Base-by-base conservation (phyloP, 2,888 invertebrate genomes). In the Drosophila meridionalis region DNA sequence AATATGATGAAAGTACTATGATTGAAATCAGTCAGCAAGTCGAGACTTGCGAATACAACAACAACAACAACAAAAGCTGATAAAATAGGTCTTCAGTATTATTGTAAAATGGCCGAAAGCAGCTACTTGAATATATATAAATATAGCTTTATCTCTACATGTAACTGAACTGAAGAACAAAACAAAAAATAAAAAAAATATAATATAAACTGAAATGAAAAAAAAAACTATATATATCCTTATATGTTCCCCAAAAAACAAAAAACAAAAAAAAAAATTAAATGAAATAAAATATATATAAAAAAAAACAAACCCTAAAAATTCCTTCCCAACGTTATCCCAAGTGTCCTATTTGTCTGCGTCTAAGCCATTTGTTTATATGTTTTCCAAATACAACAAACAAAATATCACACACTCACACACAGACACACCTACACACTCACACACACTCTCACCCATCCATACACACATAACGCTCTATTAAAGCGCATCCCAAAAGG, bases 301-400 rank as follows among this genome's bases (percentile, higher is more conserved):
- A 67, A 82, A 62, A 65, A 60, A 53, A 72, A 61, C 36, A 70
- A 38, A 57, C 55, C 71, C 69, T 68, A 43, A 65, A 76, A 73
- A 76, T 67, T 61, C 72, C 70, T 72, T 68, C 74, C 84, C 80
- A 70, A 84, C 94, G 94, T 94, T 94, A 94, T 94, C 88, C 86
- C 72, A 89, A 94, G 94, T 94, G 94, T 95, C 95, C 95, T 95
- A 95, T 88, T 95, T 96, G 96, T 96, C 96, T 96, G 95, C 96
- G 96, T 96, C 96, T 95, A 96, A 90, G 87, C 94, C 96, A 96
- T 96, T 95, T 95, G 95, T 95, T 95, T 92, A 91, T 91, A 91
- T 92, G 92, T 92, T 92, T 90, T 90, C 91, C 85, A 91, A 87
- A 91, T 89, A 92, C 87, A 90, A 73, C 63, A 83, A 69, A 52